Evolutionary conservation across 2,113 vertebrate species (phyloP).

Genomic region (Clarias magur): DNA sequence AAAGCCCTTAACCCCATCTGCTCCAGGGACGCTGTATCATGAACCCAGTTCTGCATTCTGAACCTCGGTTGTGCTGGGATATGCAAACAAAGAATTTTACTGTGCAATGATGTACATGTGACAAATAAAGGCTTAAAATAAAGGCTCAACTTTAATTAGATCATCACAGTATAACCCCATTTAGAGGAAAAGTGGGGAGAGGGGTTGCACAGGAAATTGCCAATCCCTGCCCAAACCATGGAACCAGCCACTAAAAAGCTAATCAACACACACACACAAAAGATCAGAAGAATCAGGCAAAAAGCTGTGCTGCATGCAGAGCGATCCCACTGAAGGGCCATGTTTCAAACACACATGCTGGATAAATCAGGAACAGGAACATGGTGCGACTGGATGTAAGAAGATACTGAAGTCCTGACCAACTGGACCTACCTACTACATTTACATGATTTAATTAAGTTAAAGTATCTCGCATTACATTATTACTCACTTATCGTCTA

Average conservation of each 20-base stretch:
- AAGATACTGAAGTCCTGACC: background rate
- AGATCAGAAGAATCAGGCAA: constrained; percentile 11
- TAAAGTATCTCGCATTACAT: too few species aligned
- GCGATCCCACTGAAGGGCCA: background rate
- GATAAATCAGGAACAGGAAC: background rate
- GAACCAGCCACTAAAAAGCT: background rate
- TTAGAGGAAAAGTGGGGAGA: background rate
- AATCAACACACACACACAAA: background rate
- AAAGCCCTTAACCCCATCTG: too few species aligned
- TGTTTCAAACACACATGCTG: constrained; percentile 9
- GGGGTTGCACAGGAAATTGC: constrained; percentile 18
- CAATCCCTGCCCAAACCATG: constrained; percentile 13
- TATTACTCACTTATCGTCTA: too few species aligned
- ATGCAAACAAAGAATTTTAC: too few species aligned
- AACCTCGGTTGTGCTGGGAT: too few species aligned
- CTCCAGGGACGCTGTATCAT: too few species aligned
- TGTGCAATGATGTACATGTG: too few species aligned
- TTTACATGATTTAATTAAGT: too few species aligned
- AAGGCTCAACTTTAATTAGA: background rate
- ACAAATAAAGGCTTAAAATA: too few species aligned
- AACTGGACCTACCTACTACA: background rate
- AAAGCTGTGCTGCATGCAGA: background rate
- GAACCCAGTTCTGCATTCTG: too few species aligned
- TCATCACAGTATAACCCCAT: background rate
- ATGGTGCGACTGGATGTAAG: background rate